Base-by-base conservation (phyloP, 2,888 invertebrate species). In the Gandaritis pyraliata region DNA sequence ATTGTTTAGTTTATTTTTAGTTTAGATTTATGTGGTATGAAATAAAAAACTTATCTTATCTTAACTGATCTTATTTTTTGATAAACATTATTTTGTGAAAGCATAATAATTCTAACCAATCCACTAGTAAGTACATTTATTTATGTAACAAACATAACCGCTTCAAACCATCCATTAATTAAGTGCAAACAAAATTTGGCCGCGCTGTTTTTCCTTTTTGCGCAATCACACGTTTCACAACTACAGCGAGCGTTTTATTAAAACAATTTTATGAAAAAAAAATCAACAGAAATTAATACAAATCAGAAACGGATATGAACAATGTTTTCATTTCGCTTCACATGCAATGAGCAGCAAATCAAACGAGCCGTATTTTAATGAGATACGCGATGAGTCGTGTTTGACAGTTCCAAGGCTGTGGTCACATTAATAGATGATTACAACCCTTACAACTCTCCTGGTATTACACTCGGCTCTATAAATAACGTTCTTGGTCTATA, bases 291-390 rank as follows among this genome's bases (percentile, higher is more conserved):
- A 51, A 29, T 15, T 13, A 50, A 36, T 29, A 30, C 13, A 13
- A 15, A 11, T 1, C 29, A 29, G 11, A 43, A 43, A 47, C 30
- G 13, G 45, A 58, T 23, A 61, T 46, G 49, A 64, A 49, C 60
- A 61, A 51, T 48, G 50, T 66, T 58, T 61, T 58, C 55, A 53
- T 56, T 50, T 48, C 56, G 47, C 39, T 45, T 47, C 61, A 57
- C 63, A 63, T 51, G 63, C 55, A 58, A 50, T 69, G 73, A 61
- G 55, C 70, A 72, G 59, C 64, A 66, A 68, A 73, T 73, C 71
- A 76, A 67, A 65, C 61, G 64, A 65, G 56, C 56, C 10, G 59
- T 65, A 63, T 69, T 74, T 72, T 70, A 75, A 76, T 75, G 72
- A 72, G 69, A 71, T 69, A 60, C 56, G 69, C 64, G 68, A 70